Conservation (phyloP, 2,113 vertebrate genomes). For the Pogonocichla stellata region DNA sequence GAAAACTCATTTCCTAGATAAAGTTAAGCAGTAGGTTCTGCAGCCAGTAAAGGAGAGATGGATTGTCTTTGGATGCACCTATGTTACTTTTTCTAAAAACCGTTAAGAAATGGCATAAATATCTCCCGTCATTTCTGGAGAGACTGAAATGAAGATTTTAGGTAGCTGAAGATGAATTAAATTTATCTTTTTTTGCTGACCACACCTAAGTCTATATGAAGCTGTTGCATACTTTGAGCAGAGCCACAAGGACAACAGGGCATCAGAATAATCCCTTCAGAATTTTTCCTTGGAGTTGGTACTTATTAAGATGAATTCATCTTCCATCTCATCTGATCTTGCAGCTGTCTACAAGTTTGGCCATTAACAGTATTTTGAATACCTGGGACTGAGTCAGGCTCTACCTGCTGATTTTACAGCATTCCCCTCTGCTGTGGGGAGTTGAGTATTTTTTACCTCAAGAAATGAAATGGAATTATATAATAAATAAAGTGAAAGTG, state of each 20-base stretch:
- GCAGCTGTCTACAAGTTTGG: neutral
- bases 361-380: neutral
- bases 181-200: neutral
- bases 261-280: neutral
- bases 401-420: neutral
- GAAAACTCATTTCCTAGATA: neutral
- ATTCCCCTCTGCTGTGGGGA: neutral
- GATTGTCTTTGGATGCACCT: neutral
- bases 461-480: neutral
- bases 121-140: neutral
- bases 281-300: neutral
- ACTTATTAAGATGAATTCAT: neutral
- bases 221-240: neutral
- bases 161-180: neutral
- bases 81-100: neutral
- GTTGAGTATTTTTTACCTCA: neutral
- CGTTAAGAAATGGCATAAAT: neutral
- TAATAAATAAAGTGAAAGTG: neutral
- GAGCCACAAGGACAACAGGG: neutral
- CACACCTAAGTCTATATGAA: neutral
- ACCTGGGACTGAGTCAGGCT: neutral
- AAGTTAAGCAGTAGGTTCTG: neutral
- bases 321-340: neutral
- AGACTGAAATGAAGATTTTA: neutral
- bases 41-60: neutral